Percentiles rank a stretch among this genome's conserved stretches.
Conservation (phyloP, 2,888 invertebrate species). For the Cryptops parisi region DNA sequence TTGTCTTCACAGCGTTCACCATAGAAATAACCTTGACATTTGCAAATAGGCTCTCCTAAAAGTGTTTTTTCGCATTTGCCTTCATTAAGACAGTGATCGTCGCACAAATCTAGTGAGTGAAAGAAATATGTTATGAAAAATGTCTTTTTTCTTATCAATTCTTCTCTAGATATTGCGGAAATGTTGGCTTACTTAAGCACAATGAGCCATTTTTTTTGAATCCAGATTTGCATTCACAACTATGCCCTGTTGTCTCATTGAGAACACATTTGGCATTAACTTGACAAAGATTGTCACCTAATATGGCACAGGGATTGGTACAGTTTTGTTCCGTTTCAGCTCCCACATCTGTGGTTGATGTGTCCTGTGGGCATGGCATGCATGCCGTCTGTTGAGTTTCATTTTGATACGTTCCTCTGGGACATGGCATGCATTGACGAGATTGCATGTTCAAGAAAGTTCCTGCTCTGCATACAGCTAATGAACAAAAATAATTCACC, state of each 20-base stretch:
- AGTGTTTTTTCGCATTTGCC: constrained; percentile 73
- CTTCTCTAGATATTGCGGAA: no score
- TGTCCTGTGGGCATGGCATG: constrained; percentile 74
- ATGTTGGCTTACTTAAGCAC: constrained; percentile 44
- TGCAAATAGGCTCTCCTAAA: constrained; percentile 63
- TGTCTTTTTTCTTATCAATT: constrained; percentile 6
- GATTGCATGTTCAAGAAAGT: constrained; percentile 65
- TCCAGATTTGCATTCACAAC: constrained; percentile 85
- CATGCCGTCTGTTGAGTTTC: constrained; percentile 77
- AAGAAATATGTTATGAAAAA: background rate
- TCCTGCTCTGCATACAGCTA: constrained; percentile 39
- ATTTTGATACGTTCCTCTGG: constrained; percentile 78
- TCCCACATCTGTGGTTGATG: constrained; percentile 67
- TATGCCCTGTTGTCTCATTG: constrained; percentile 65
- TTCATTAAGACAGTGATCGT: constrained; percentile 74
- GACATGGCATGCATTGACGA: constrained; percentile 73
- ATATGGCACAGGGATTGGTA: constrained; percentile 78
- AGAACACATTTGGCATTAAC: constrained; percentile 72
- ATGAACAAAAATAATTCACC: constrained; percentile 23
- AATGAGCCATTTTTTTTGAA: constrained; percentile 74
- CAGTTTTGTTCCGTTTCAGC: constrained; percentile 68
- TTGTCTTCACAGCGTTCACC: constrained; percentile 77
- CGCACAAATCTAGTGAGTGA: constrained; percentile 53
- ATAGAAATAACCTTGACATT: constrained; percentile 82
- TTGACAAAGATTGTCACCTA: constrained; percentile 58